These are phyloP conservation scores for Xylocopa sonorina DNA, from an alignment of 1,140 invertebrate species.

Conservation along the genomic window DNA sequence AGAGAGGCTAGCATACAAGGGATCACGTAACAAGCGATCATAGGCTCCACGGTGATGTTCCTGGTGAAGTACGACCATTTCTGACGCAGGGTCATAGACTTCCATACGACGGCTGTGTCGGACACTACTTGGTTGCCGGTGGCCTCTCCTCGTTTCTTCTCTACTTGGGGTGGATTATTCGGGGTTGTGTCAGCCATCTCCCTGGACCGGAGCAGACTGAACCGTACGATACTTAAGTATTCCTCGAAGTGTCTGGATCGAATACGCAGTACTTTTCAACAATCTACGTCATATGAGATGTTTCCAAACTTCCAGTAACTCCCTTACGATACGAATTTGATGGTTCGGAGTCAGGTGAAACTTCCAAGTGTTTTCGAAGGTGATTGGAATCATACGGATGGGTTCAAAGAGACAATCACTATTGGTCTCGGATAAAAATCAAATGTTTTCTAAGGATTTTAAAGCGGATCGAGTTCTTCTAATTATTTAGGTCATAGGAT, in stretches of 20 bases:
- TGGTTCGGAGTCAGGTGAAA: neutral
- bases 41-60: slow-evolving; percentile 90
- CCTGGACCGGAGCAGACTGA: neutral
- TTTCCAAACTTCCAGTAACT: neutral
- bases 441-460: neutral
- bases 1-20: slow-evolving; percentile 89
- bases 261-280: neutral
- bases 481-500: neutral
- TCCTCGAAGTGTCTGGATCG: neutral
- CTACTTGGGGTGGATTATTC: neutral
- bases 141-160: slow-evolving; percentile 40
- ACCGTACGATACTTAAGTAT: neutral
- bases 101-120: slow-evolving; percentile 61
- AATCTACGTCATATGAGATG: neutral
- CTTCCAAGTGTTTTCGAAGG: neutral
- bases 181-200: slow-evolving; percentile 42
- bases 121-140: slow-evolving; percentile 3
- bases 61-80: slow-evolving; percentile 77
- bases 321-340: neutral
- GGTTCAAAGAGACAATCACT: neutral
- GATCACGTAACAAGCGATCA: slow-evolving; percentile 90
- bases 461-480: neutral
- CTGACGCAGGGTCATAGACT: slow-evolving; percentile 69
- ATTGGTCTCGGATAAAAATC: no score
- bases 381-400: slow-evolving; percentile 6